Conservation (phyloP, 1,140 invertebrate species). For the Meloidogyne exigua region DNA sequence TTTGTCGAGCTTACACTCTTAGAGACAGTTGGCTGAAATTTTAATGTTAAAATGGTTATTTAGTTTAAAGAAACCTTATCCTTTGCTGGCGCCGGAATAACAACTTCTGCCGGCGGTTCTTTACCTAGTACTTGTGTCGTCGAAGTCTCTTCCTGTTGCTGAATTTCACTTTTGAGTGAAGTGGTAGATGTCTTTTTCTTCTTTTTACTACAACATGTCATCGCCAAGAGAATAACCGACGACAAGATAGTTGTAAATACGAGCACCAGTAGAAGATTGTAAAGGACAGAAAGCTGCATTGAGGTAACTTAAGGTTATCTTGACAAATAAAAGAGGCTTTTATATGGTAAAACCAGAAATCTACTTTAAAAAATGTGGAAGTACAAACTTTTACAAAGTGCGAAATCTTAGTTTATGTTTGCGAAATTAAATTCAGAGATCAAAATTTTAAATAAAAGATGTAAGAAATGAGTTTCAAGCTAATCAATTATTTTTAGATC, state of each 20-base stretch:
- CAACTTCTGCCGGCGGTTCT: not conserved
- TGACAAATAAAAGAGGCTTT: not conserved
- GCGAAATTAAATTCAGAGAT: not conserved
- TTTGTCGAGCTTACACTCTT: not conserved
- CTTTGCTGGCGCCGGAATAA: not conserved
- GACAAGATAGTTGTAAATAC: not conserved
- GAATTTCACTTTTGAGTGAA: not conserved
- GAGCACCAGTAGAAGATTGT: slow-evolving; percentile 3
- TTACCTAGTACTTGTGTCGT: not conserved
- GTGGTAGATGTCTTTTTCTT: not conserved
- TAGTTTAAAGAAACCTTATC: not conserved
- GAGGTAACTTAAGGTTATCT: not conserved
- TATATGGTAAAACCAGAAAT: not conserved
- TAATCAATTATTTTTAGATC: not conserved
- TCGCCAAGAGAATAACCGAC: not conserved
- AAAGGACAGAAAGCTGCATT: not conserved
- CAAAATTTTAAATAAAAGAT: not conserved
- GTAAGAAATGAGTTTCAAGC: not conserved
- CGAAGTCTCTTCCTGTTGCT: not conserved
- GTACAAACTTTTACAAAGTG: too few species aligned
- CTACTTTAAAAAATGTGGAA: too few species aligned
- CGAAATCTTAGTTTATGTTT: not conserved
- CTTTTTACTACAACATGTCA: not conserved
- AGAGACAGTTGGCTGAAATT: not conserved
- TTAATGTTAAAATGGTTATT: not conserved